Evolutionary conservation across 1,140 invertebrate species (phyloP).

Genomic region (Neodiprion virginianus): DNA sequence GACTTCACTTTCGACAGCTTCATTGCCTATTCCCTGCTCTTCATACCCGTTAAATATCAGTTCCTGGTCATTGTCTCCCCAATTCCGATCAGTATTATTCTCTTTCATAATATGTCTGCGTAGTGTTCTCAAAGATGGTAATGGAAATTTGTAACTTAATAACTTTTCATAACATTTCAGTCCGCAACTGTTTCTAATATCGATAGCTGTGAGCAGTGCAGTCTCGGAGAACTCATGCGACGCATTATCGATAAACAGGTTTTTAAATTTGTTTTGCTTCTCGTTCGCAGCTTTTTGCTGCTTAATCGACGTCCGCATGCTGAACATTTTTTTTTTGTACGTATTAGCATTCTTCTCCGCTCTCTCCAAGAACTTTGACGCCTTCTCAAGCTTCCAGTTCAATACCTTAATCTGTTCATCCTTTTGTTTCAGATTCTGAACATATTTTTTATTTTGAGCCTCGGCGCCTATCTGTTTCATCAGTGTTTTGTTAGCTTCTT

Average conservation of each 20-base stretch:
- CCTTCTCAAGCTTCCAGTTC: slow-evolving; percentile 56
- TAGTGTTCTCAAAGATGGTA: slow-evolving; percentile 37
- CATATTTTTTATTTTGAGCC: slow-evolving; percentile 43
- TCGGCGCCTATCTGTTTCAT: slow-evolving; percentile 45
- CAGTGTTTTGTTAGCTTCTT: slow-evolving; percentile 48
- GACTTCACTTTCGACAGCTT: slow-evolving; percentile 17
- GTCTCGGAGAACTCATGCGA: slow-evolving; percentile 40
- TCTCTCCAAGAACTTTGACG: slow-evolving; percentile 54
- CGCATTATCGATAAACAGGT: slow-evolving; percentile 36
- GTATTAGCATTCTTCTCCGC: slow-evolving; percentile 52
- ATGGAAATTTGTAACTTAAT: slow-evolving; percentile 45
- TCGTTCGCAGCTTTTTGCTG: slow-evolving; percentile 45
- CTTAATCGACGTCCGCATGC: slow-evolving; percentile 47
- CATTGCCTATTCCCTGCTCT: background rate
- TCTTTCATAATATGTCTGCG: slow-evolving; percentile 17
- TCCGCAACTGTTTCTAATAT: slow-evolving; percentile 45
- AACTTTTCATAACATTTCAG: slow-evolving; percentile 46
- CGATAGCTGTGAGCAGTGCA: slow-evolving; percentile 35
- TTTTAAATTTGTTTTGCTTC: slow-evolving; percentile 39
- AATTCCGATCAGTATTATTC: background rate
- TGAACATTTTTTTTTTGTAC: slow-evolving; percentile 49
- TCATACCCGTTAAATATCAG: no score
- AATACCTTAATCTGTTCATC: slow-evolving; percentile 54
- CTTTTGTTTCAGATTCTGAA: slow-evolving; percentile 44
- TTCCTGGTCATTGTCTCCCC: background rate